Evolutionary conservation across 2,797 vertebrate genomes (phyloP).

Genomic region (Phrynocephalus vlangalii): DNA sequence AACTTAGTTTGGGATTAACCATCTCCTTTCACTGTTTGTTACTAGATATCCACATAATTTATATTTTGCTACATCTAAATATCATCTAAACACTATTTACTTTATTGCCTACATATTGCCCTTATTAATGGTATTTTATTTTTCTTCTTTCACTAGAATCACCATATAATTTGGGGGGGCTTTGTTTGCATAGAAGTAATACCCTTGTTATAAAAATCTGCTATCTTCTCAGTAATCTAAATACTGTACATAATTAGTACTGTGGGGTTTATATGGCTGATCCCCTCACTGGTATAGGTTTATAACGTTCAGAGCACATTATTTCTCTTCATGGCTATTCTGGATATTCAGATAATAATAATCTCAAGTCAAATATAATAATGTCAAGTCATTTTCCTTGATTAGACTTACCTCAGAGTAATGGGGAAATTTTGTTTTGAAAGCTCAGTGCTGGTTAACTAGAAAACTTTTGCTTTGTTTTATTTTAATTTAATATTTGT

Average conservation of each 20-base stretch:
- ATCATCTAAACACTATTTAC: background rate
- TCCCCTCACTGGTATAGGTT: background rate
- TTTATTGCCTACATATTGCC: background rate
- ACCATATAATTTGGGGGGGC: background rate
- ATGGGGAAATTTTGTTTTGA: background rate
- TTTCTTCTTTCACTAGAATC: background rate
- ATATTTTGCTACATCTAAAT: slow-evolving; percentile 12
- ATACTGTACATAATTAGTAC: slow-evolving; percentile 37
- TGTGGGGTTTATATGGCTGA: background rate
- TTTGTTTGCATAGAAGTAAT: background rate
- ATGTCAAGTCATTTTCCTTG: no score
- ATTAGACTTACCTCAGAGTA: no score
- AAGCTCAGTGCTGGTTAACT: background rate
- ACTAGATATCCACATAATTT: slow-evolving; percentile 13
- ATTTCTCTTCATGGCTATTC: background rate
- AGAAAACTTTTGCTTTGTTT: background rate
- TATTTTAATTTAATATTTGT: background rate
- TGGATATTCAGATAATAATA: no score
- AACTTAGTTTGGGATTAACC: slow-evolving; percentile 22
- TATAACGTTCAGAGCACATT: background rate
- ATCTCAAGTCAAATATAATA: no score
- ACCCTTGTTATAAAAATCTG: slow-evolving; percentile 40
- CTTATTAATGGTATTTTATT: background rate
- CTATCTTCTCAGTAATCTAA: slow-evolving; percentile 36
- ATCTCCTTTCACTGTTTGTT: slow-evolving; percentile 1